A percentile compares a stretch with the other conserved stretches of the same genome.
phyloP scores from a whole-genome alignment of 2,113 vertebrate species.

The Alligator mississippiensis region DNA sequence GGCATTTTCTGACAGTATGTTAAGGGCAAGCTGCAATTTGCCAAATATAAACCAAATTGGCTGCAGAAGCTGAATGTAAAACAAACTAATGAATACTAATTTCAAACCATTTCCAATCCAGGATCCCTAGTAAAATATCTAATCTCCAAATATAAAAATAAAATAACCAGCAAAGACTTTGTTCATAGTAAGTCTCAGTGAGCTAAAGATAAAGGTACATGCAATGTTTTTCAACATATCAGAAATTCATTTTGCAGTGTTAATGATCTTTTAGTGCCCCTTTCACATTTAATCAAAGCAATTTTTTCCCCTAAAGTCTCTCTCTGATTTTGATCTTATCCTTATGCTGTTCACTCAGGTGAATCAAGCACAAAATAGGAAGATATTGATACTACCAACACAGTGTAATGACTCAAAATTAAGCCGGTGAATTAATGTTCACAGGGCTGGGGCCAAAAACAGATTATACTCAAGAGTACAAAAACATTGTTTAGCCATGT shows the following conservation, averaged over 20 bases:
- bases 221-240: constrained; percentile 40
- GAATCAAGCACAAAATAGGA: neutral
- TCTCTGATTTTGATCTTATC: neutral
- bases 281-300: constrained; percentile 35
- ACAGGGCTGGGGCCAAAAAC: neutral
- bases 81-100: constrained; percentile 39
- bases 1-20: neutral
- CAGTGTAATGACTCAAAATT: neutral
- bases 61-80: neutral
- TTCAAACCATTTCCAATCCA: constrained; percentile 40
- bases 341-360: neutral
- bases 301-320: neutral
- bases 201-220: constrained; percentile 34
- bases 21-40: constrained; percentile 16
- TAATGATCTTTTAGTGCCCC: constrained; percentile 53
- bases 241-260: constrained; percentile 41
- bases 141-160: constrained; percentile 27
- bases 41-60: neutral
- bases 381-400: neutral
- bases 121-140: constrained; percentile 13
- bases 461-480: neutral
- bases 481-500: neutral
- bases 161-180: constrained; percentile 16
- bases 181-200: constrained; percentile 34
- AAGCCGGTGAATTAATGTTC: neutral